A percentile compares a stretch with the other conserved stretches of the same genome.
These are phyloP conservation scores for Drosophila sechellia DNA, from an alignment of 1,140 invertebrate species.

Conservation along the genomic window DNA sequence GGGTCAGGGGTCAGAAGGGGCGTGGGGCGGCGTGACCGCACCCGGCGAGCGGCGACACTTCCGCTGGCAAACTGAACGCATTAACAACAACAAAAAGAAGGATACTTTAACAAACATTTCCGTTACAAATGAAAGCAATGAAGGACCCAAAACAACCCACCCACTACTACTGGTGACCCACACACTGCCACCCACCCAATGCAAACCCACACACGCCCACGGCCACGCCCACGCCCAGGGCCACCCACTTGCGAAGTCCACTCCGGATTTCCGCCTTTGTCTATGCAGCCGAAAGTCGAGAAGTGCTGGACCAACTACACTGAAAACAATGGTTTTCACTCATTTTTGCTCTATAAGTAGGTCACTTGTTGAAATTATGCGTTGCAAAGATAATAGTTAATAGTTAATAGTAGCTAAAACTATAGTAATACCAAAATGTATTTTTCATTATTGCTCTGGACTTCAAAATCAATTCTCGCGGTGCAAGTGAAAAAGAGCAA, in stretches of 20 bases:
- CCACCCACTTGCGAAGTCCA: slow-evolving; percentile 23
- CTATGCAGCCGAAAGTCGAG: slow-evolving; percentile 46
- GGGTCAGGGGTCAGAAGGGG: not conserved
- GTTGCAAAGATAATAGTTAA: too few relatives aligned
- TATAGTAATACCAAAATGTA: too few relatives aligned
- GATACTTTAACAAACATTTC: slow-evolving; percentile 82
- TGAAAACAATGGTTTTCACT: not conserved
- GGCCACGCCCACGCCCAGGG: not conserved
- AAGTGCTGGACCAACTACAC: slow-evolving; percentile 24
- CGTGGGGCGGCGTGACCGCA: not conserved
- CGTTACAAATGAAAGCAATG: slow-evolving; percentile 81
- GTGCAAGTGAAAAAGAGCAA: slow-evolving; percentile 10
- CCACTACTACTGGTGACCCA: slow-evolving; percentile 11
- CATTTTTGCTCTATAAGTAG: too few relatives aligned
- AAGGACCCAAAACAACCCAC: slow-evolving; percentile 27
- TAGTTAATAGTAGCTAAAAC: too few relatives aligned
- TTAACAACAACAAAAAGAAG: slow-evolving; percentile 46
- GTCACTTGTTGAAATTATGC: too few relatives aligned
- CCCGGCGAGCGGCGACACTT: slow-evolving; percentile 66
- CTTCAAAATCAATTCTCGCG: not conserved
- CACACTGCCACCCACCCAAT: not conserved
- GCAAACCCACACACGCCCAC: not conserved
- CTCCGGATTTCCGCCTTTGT: slow-evolving; percentile 71
- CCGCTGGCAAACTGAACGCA: slow-evolving; percentile 72
- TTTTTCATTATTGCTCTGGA: too few relatives aligned